phyloP scores from a whole-genome alignment of 2,113 vertebrate genomes.

The Myotis yumanensis region DNA sequence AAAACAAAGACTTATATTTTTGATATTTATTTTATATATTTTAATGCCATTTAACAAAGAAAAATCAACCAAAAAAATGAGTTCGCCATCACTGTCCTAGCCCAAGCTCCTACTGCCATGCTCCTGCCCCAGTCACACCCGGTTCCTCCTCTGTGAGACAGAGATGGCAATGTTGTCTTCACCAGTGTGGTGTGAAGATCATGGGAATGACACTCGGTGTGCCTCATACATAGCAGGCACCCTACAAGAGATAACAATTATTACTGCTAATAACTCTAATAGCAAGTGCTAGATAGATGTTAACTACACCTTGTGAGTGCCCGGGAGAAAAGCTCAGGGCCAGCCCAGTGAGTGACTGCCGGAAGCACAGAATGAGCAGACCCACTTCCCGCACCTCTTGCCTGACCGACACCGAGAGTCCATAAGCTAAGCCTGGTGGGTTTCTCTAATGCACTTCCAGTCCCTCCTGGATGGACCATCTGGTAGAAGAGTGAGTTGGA shows the following conservation, averaged over 20 bases:
- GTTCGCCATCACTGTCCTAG: too few species aligned
- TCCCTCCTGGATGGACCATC: background rate
- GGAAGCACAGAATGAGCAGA: background rate
- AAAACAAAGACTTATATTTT: too few species aligned
- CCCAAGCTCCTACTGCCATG: background rate
- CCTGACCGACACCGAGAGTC: background rate
- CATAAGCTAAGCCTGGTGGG: background rate
- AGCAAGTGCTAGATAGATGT: background rate
- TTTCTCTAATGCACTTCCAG: background rate
- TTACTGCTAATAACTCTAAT: background rate
- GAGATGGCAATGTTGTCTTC: background rate
- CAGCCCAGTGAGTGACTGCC: background rate
- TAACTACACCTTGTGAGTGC: background rate
- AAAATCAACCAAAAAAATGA: too few species aligned
- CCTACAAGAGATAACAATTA: background rate
- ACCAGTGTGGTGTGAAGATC: background rate
- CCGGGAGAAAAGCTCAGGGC: background rate
- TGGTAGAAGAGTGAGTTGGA: background rate
- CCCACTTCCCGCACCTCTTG: background rate
- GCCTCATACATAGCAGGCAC: background rate
- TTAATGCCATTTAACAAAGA: too few species aligned
- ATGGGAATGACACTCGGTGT: accelerated
- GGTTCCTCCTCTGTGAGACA: background rate
- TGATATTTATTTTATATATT: too few species aligned
- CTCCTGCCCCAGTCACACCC: background rate